Conservation (phyloP, 2,113 vertebrate genomes). For the Tretioscincus oriximinensis region DNA sequence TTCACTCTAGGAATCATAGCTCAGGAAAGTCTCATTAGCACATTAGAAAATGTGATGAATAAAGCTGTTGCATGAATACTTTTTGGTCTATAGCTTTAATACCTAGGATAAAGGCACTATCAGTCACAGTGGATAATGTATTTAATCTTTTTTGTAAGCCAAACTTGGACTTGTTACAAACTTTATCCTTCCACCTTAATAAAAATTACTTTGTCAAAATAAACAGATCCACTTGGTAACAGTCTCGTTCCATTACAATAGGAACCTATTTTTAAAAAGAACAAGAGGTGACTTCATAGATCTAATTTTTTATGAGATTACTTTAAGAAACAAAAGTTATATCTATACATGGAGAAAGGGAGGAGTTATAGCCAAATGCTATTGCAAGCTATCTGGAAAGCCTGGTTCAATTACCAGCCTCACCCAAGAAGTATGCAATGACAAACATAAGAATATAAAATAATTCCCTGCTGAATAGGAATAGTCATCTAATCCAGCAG, state of each 20-base stretch:
- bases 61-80: background rate
- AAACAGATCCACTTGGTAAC: slow-evolving; percentile 49
- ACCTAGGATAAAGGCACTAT: slow-evolving; percentile 65
- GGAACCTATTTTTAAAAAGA: slow-evolving; percentile 55
- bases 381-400: too few species aligned
- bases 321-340: slow-evolving; percentile 8
- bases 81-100: slow-evolving; percentile 26
- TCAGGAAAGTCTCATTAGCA: background rate
- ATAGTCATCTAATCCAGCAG: too few species aligned
- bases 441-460: too few species aligned
- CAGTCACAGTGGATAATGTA: slow-evolving; percentile 56
- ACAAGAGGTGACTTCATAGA: too few species aligned
- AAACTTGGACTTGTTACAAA: slow-evolving; percentile 48
- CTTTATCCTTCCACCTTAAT: slow-evolving; percentile 73
- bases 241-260: slow-evolving; percentile 50
- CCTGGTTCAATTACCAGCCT: too few species aligned
- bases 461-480: too few species aligned
- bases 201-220: slow-evolving; percentile 73
- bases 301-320: slow-evolving; percentile 38
- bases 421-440: too few species aligned
- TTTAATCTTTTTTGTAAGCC: slow-evolving; percentile 75
- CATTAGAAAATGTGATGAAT: background rate
- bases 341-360: too few species aligned
- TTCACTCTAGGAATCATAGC: background rate
- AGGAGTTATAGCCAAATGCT: too few species aligned